Percentiles rank a stretch among this genome's conserved stretches.
Conservation (phyloP, 2,888 invertebrate species). For the Macaria liturata region DNA sequence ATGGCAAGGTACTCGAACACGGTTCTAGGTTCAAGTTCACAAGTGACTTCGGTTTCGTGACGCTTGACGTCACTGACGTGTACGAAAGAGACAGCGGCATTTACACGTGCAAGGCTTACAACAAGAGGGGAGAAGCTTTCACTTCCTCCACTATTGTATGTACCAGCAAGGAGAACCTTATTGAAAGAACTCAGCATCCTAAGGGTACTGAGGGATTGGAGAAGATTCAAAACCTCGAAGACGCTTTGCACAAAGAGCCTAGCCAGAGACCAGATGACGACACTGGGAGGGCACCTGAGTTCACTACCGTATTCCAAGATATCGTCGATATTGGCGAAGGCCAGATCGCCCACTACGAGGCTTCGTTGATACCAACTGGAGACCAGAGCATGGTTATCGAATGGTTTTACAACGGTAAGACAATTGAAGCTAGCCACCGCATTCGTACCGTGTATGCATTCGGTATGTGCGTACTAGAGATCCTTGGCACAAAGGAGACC, state of each 20-base stretch:
- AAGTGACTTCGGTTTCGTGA: conserved; percentile 98
- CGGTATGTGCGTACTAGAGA: conserved; percentile 98
- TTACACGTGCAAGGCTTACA: conserved; percentile 95
- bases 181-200: conserved; percentile 96
- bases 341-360: conserved; percentile 98
- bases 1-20: conserved; percentile 93
- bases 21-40: conserved; percentile 96
- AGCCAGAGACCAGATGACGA: conserved; percentile 87
- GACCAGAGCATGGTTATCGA: conserved; percentile 97
- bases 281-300: conserved; percentile 92
- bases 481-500: conserved; percentile 95
- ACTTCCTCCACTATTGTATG: conserved; percentile 95
- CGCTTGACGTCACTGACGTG: conserved; percentile 95
- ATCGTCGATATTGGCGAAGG: conserved; percentile 94
- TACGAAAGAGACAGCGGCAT: conserved; percentile 97
- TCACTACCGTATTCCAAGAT: conserved; percentile 93
- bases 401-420: conserved; percentile 97
- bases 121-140: conserved; percentile 94
- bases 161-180: conserved; percentile 90
- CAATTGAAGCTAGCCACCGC: conserved; percentile 94
- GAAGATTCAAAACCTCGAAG: conserved; percentile 95
- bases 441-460: conserved; percentile 97
- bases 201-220: conserved; percentile 97
- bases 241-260: conserved; percentile 89
- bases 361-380: conserved; percentile 95